Evolutionary conservation across 2,113 vertebrate genomes (phyloP), one percentile per base, ranked within the genome.

Genomic region (Triplophysa dalaica): DNA sequence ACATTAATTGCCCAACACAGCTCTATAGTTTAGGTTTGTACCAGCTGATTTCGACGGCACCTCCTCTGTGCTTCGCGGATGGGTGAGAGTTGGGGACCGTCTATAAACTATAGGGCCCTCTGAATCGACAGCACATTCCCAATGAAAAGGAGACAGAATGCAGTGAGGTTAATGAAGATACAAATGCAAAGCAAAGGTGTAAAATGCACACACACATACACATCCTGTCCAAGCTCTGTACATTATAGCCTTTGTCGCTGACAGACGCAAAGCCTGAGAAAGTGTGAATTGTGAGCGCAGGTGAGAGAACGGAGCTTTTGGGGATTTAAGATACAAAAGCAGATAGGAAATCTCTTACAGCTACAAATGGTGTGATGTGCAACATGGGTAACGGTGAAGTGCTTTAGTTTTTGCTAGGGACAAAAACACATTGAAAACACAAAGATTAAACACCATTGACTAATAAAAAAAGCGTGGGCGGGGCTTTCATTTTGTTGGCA

Each of bases 11-110:
- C 81, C 79, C 86, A 85, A 62, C 81, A 81, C 73, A 69, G 85
- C 79, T 81, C 88, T 85, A 86, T 85, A 87, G 87, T 86, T 87
- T 82, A 83, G 80, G 81, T 66, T 79, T 86, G 85, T 87, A 88
- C 86, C 82, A 84, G 84, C 56, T 33, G 83, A 84, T 85, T 87
- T 87, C 78, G 76, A 81, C 43, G 83, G 83, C 75, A 81, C 80
- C 83, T 85, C 86, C 69, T 85, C 86, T 58, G 84, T 75, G 43
- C 80, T 81, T 84, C 84, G 85, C 80, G 83, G 79, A 78, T 85
- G 82, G 70, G 85, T 82, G 78, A 89, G 82, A 84, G 85, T 87
- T 79, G 87, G 88, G 64, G 87, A 88, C 22, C 80, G 84, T 86
- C 84, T 87, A 87, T 70, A 88, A 85, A 84, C 85, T 87, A 87